Evolutionary conservation across 2,113 vertebrate species (phyloP).

Genomic region (Periophthalmus modestus): DNA sequence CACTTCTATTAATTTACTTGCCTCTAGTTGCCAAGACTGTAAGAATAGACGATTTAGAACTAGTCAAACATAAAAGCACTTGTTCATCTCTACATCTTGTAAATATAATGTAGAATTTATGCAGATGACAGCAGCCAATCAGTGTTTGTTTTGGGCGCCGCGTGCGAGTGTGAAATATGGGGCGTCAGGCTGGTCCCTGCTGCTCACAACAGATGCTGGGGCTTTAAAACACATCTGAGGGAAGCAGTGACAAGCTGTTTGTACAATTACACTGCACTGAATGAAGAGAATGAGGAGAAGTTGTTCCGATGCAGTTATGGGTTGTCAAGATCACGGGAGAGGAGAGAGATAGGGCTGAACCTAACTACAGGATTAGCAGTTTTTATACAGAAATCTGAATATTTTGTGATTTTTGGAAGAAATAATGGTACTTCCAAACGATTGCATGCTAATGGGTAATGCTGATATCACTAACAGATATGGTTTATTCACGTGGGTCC

Average conservation of each 20-base stretch:
- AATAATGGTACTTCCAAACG: too few species aligned
- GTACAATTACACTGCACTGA: conserved; percentile 46
- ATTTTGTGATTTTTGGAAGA: too few species aligned
- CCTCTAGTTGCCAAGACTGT: background rate
- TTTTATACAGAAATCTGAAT: too few species aligned
- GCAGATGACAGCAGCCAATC: conserved; percentile 13
- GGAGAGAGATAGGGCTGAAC: background rate
- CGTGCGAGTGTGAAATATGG: conserved; percentile 27
- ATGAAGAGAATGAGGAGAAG: conserved; percentile 33
- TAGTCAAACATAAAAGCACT: background rate
- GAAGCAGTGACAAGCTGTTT: conserved; percentile 55
- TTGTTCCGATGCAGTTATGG: conserved; percentile 28
- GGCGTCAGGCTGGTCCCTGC: conserved; percentile 26
- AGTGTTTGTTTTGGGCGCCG: conserved; percentile 21
- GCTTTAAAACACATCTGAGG: conserved; percentile 61
- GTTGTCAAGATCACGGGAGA: background rate
- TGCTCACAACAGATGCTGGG: conserved; percentile 58
- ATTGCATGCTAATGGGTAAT: too few species aligned
- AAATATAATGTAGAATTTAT: conserved; percentile 15
- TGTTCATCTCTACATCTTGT: background rate
- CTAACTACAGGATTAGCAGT: too few species aligned
- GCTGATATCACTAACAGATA: background rate
- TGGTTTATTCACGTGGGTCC: background rate
- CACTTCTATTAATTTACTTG: background rate
- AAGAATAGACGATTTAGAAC: background rate